Conservation (phyloP, 2,113 vertebrate species). For the Hyla sarda region DNA sequence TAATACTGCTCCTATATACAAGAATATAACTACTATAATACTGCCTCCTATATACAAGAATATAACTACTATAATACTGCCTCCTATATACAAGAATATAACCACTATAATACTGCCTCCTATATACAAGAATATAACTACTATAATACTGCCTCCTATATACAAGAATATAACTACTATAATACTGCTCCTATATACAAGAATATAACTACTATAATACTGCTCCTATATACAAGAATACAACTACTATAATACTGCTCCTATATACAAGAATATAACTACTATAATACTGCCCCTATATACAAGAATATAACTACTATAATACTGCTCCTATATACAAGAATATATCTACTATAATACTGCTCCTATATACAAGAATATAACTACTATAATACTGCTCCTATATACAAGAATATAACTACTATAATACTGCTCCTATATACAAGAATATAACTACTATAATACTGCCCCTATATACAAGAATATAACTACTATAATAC, state of each 20-base stretch:
- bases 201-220: background rate
- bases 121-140: slow-evolving; percentile 2
- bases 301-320: slow-evolving; percentile 9
- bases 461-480: background rate
- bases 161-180: slow-evolving; percentile 8
- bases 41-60: background rate
- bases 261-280: no score
- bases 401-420: background rate
- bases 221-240: background rate
- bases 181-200: background rate
- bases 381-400: background rate
- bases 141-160: slow-evolving; percentile 1
- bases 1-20: background rate
- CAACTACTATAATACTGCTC: background rate
- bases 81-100: slow-evolving; percentile 2
- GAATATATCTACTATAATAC: slow-evolving; percentile 12
- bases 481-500: no score
- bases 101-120: background rate
- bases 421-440: background rate
- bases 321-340: background rate
- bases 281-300: background rate
- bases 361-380: background rate
- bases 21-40: slow-evolving; percentile 1
- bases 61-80: slow-evolving; percentile 1
- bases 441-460: slow-evolving; percentile 3